These are phyloP conservation scores for Coendou prehensilis DNA, from an alignment of 2,797 vertebrate genomes.

Conservation along the genomic window DNA sequence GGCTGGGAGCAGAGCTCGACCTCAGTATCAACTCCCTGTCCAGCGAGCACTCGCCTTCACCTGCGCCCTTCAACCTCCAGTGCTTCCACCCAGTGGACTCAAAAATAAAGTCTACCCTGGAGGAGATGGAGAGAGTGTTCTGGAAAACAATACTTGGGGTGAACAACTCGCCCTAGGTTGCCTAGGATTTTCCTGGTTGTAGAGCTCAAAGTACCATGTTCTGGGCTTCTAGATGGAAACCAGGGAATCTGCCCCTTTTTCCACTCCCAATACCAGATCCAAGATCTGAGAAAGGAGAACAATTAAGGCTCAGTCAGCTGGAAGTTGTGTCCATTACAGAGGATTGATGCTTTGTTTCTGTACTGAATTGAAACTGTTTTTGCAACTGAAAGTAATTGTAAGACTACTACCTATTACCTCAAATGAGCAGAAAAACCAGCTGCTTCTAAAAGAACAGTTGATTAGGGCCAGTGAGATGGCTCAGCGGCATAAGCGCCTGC, in stretches of 20 bases:
- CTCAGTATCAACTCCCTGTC: neutral
- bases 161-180: neutral
- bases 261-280: neutral
- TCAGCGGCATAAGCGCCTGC: too few species aligned
- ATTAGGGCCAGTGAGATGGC: too few species aligned
- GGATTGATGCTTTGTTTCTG: neutral
- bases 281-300: neutral
- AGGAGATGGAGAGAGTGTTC: neutral
- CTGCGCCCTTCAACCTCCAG: neutral
- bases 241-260: neutral
- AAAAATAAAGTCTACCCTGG: neutral
- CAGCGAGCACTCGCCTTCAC: neutral
- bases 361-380: neutral
- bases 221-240: neutral
- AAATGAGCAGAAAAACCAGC: neutral
- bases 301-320: neutral
- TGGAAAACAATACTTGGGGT: neutral
- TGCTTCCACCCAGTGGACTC: too few species aligned
- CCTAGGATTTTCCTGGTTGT: neutral
- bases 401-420: neutral
- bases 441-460: neutral
- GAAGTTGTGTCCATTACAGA: neutral
- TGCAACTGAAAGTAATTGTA: neutral
- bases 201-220: neutral
- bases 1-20: neutral